Evolutionary conservation across 2,888 invertebrate species (phyloP).

Genomic region (Orthonevra nobilis): DNA sequence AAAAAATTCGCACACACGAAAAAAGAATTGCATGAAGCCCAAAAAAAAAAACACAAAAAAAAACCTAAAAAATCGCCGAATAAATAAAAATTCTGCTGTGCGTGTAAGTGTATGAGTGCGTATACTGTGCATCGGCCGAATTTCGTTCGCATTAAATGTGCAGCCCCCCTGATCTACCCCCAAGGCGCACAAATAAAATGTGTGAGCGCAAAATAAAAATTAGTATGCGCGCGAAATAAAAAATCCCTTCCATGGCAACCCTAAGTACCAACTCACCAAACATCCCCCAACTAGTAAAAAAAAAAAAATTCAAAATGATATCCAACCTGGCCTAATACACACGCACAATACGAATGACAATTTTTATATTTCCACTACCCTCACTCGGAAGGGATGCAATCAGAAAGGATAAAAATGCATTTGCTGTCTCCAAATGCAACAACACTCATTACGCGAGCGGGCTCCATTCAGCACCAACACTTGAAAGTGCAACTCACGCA

Average conservation of each 20-base stretch:
- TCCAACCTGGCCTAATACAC: slow-evolving; percentile 66
- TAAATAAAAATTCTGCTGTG: slow-evolving; percentile 74
- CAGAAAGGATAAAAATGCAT: slow-evolving; percentile 15
- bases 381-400: neutral
- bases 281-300: slow-evolving; percentile 35
- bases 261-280: slow-evolving; percentile 20
- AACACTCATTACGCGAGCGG: slow-evolving; percentile 64
- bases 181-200: slow-evolving; percentile 56
- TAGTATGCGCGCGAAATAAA: slow-evolving; percentile 61
- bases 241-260: slow-evolving; percentile 8
- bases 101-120: slow-evolving; percentile 71
- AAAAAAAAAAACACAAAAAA: slow-evolving; percentile 28
- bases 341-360: slow-evolving; percentile 69
- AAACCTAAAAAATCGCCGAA: slow-evolving; percentile 73
- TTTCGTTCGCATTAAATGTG: slow-evolving; percentile 57
- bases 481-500: slow-evolving; percentile 70
- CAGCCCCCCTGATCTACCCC: neutral
- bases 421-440: slow-evolving; percentile 38
- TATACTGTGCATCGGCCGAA: slow-evolving; percentile 58
- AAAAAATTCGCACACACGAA: slow-evolving; percentile 70
- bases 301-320: slow-evolving; percentile 41
- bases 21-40: slow-evolving; percentile 57
- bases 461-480: slow-evolving; percentile 63
- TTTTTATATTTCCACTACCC: slow-evolving; percentile 63
- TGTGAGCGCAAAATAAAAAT: slow-evolving; percentile 68